These are phyloP conservation scores for Schizopygopsis malacanthus DNA, from an alignment of 2,797 vertebrate genomes.

Conservation along the genomic window DNA sequence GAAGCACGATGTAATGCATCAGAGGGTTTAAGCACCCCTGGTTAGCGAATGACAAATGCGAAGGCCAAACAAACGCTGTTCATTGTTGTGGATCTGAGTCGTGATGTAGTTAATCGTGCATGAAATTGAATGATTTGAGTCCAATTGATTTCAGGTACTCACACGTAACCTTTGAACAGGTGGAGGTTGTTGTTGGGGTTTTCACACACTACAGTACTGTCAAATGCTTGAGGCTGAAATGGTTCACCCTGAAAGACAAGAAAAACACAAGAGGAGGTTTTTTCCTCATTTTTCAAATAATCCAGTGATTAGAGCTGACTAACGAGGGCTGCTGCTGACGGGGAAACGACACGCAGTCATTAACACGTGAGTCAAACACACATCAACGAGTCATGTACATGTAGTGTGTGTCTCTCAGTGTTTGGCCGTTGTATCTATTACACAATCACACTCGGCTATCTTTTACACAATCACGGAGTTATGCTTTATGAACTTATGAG, in stretches of 20 bases:
- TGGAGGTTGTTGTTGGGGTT: constrained; percentile 90
- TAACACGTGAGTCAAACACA: no score
- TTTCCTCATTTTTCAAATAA: not conserved
- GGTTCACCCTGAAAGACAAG: constrained; percentile 72
- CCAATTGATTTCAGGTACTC: constrained; percentile 75
- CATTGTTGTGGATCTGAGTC: constrained; percentile 50
- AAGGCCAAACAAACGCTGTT: constrained; percentile 28
- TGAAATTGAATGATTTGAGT: constrained; percentile 53
- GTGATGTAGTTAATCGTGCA: constrained; percentile 46
- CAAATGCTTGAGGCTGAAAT: constrained; percentile 86
- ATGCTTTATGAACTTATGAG: not conserved
- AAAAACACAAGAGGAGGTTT: not conserved
- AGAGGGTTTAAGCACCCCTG: constrained; percentile 10
- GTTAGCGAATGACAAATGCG: constrained; percentile 16
- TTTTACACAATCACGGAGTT: not conserved
- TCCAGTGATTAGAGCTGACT: not conserved
- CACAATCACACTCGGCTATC: not conserved
- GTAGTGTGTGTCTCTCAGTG: constrained; percentile 3
- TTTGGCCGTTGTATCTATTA: not conserved
- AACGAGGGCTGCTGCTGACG: not conserved
- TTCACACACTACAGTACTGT: constrained; percentile 85
- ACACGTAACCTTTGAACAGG: constrained; percentile 93
- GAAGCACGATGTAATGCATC: not conserved
- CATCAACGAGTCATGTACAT: constrained; percentile 14
- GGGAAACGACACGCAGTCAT: not conserved